These are phyloP conservation scores for Elephas maximus DNA, from an alignment of 2,113 vertebrate species.

Conservation along the genomic window DNA sequence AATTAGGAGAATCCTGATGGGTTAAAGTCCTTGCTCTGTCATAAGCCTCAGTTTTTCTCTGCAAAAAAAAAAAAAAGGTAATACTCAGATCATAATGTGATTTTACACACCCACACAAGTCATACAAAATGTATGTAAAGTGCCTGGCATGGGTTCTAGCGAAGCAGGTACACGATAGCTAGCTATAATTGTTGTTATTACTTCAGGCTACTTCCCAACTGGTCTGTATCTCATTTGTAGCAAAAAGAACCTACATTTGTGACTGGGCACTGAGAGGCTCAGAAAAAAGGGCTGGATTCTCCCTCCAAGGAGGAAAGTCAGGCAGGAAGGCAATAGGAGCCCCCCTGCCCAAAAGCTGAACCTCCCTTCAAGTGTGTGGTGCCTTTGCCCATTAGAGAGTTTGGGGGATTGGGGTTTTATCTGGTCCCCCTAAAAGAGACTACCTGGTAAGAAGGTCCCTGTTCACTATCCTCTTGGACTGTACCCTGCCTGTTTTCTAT, in stretches of 20 bases:
- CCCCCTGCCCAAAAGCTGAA: background rate
- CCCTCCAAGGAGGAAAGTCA: background rate
- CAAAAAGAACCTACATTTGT: background rate
- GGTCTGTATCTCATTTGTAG: slow-evolving; percentile 20
- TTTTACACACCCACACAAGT: background rate
- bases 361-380: background rate
- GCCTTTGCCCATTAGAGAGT: background rate
- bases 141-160: background rate
- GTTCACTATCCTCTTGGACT: background rate
- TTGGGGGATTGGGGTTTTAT: background rate
- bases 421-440: background rate
- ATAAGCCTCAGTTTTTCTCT: slow-evolving; percentile 12
- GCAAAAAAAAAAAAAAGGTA: background rate
- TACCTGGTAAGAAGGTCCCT: background rate
- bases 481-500: background rate
- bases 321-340: background rate
- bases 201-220: background rate
- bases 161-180: background rate
- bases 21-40: background rate
- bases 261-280: background rate
- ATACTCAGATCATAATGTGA: background rate
- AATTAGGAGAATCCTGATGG: background rate
- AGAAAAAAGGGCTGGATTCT: background rate
- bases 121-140: background rate
- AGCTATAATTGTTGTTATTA: background rate